Conservation (phyloP, 1,140 invertebrate species). For the Metaphire vulgaris region DNA sequence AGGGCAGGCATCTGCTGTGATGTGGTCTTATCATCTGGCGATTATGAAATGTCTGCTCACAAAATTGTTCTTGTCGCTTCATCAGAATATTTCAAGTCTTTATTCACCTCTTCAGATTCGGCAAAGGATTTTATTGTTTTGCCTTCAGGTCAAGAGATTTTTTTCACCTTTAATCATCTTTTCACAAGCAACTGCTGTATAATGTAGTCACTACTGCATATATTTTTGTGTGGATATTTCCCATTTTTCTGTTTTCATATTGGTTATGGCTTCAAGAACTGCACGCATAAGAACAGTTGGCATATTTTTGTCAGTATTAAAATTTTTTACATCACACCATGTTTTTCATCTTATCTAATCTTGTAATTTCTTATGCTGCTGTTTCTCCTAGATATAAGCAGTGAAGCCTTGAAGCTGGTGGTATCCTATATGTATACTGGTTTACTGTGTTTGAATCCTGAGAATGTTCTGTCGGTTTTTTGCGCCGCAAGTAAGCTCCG, state of each 20-base stretch:
- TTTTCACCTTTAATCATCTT: too few relatives aligned
- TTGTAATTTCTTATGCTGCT: too few relatives aligned
- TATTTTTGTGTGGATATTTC: too few relatives aligned
- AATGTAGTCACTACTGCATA: too few relatives aligned
- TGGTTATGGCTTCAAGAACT: too few relatives aligned
- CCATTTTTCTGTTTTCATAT: too few relatives aligned
- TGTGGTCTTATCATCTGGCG: neutral
- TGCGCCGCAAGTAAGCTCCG: neutral
- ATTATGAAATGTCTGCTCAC: neutral
- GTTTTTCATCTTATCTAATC: too few relatives aligned
- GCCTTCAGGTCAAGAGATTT: neutral
- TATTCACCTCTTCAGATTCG: neutral
- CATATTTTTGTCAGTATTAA: too few relatives aligned
- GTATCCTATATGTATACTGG: neutral
- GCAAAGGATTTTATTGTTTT: neutral
- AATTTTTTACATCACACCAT: too few relatives aligned
- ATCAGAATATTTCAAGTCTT: neutral
- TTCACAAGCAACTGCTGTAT: too few relatives aligned
- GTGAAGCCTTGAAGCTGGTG: neutral
- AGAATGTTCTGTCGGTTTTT: neutral
- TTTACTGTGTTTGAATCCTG: neutral
- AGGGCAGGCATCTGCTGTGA: neutral
- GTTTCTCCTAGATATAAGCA: neutral
- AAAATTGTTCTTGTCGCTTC: neutral
- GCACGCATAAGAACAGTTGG: too few relatives aligned